phyloP scores from a whole-genome alignment of 2,888 invertebrate species.

The Tachina lurida region DNA sequence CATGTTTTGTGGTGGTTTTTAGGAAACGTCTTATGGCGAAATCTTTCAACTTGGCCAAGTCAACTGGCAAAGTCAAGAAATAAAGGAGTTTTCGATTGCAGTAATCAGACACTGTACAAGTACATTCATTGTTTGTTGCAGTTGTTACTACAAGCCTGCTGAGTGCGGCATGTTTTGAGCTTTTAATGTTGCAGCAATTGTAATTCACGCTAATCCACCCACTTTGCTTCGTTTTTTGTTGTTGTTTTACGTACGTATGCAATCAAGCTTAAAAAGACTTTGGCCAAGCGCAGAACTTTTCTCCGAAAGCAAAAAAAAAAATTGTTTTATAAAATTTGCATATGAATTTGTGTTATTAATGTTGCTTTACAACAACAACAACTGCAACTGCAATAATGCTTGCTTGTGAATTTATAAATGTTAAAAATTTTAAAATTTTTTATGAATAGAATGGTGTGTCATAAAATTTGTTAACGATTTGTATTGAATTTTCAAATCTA shows the following conservation, averaged over 20 bases:
- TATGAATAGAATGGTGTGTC: slow-evolving; percentile 56
- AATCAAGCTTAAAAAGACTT: slow-evolving; percentile 54
- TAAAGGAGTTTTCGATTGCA: slow-evolving; percentile 63
- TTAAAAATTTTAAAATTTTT: slow-evolving; percentile 67
- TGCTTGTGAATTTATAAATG: slow-evolving; percentile 49
- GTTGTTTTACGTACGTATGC: slow-evolving; percentile 29
- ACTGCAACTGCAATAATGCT: slow-evolving; percentile 28
- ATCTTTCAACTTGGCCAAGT: slow-evolving; percentile 46
- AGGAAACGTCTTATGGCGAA: slow-evolving; percentile 19
- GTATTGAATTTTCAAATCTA: slow-evolving; percentile 64
- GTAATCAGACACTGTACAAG: slow-evolving; percentile 66
- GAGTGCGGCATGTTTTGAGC: slow-evolving; percentile 66
- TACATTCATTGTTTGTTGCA: slow-evolving; percentile 57
- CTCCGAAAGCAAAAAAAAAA: background rate
- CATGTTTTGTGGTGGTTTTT: slow-evolving; percentile 22
- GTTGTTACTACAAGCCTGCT: slow-evolving; percentile 64
- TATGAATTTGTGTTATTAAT: slow-evolving; percentile 74
- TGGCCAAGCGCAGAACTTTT: slow-evolving; percentile 45
- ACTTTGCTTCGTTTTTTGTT: slow-evolving; percentile 65
- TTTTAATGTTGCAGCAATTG: slow-evolving; percentile 70
- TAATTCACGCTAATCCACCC: slow-evolving; percentile 75
- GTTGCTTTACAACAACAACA: slow-evolving; percentile 51
- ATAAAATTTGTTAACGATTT: slow-evolving; percentile 71
- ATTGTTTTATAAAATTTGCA: slow-evolving; percentile 71
- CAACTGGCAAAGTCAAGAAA: slow-evolving; percentile 25